Conservation (phyloP, 2,888 invertebrate genomes). For the Volucella zonaria region DNA sequence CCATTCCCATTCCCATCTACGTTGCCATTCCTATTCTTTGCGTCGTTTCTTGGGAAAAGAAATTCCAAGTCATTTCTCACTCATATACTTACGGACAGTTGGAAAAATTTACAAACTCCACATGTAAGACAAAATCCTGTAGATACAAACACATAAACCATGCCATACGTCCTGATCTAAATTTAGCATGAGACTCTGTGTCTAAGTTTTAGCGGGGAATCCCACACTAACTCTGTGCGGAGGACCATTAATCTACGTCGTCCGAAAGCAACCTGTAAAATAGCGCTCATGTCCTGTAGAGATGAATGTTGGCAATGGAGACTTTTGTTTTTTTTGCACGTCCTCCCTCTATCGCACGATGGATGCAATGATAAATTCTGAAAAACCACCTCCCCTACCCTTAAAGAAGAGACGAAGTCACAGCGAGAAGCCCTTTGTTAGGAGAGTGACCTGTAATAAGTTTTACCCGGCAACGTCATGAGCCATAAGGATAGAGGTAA, state of each 20-base stretch:
- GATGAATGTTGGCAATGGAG: background rate
- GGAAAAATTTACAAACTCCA: conserved; percentile 21
- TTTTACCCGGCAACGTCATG: conserved; percentile 7
- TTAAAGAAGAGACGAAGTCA: conserved; percentile 18
- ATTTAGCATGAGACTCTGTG: conserved; percentile 1
- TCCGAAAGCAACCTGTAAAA: conserved; percentile 46
- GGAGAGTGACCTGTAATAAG: conserved; percentile 49
- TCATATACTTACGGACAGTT: conserved; percentile 11
- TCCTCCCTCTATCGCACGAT: conserved; percentile 10
- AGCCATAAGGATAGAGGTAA: conserved; percentile 20
- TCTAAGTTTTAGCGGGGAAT: background rate
- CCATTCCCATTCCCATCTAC: too few species aligned
- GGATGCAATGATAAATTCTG: conserved; percentile 40
- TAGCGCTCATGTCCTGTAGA: conserved; percentile 15
- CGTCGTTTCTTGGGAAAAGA: conserved; percentile 25
- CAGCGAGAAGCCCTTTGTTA: conserved; percentile 37
- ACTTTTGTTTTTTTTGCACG: too few species aligned
- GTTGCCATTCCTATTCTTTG: conserved; percentile 18
- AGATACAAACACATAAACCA: conserved; percentile 44
- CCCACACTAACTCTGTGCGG: conserved; percentile 15
- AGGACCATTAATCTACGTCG: conserved; percentile 58
- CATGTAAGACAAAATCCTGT: background rate
- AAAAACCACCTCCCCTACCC: conserved; percentile 1
- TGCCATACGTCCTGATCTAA: background rate
- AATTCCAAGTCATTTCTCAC: conserved; percentile 35